Evolutionary conservation across 2,797 vertebrate species (phyloP), one percentile per base, ranked within the genome.

Genomic region (Oreochromis grahami): DNA sequence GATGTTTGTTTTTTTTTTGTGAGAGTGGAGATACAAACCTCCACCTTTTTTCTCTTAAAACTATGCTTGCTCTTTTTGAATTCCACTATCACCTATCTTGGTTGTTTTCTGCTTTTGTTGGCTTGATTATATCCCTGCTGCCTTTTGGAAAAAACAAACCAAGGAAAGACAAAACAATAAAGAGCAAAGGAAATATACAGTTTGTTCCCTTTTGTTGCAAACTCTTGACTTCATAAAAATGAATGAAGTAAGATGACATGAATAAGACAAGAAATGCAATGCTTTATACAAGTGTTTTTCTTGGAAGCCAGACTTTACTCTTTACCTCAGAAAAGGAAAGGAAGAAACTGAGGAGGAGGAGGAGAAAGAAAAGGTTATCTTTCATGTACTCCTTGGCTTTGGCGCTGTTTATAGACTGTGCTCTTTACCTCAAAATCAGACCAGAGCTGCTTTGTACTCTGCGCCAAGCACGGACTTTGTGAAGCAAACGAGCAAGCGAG

Each of bases 221-320:
- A 97, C 88, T 98, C 96, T 95, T 97, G 97, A 98, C 96, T 94
- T 85, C 78, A 68, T 43, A 52, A 43, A 72, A 72, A 72, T 82
- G 80, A 89, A 80, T 85, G 84, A 65, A 83, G 78, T 53, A 89
- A 87, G 81, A 87, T 84, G 7, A 58, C 79, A 78, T 56, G 19
- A 79, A 89, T 78, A 55, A 53, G 74, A 86, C 79, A 85, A 86
- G 84, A 89, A 86, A 85, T 82, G 14, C 77, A 76, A 80, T 36
- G 86, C 87, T 91, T 93, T 88, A 84, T 84, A 87, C 58, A 86
- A 81, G 87, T 78, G 48, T 89, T 90, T 92, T 83, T 92, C 88
- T 91, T 79, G 76, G 86, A 90, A 89, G 86, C 83, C 88, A 84
- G 88, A 93, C 88, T 86, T 26, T 82, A 90, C 88, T 91, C 87